Conservation (phyloP, 37 sponge, comb jelly and placozoan genomes). For the Spongilla lacustris region DNA sequence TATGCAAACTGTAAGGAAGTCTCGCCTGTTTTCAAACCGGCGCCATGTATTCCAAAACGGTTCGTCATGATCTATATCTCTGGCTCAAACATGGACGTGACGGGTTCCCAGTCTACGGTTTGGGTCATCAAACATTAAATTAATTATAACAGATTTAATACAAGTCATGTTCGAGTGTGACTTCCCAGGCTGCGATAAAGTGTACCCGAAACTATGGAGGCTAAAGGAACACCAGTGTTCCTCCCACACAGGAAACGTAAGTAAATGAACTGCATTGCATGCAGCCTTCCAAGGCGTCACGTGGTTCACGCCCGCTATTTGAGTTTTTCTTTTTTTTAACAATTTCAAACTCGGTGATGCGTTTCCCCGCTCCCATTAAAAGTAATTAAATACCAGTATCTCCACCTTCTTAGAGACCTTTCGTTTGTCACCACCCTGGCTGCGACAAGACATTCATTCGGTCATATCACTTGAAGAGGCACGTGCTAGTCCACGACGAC, state of each 20-base stretch:
- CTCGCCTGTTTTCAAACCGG: too few relatives aligned
- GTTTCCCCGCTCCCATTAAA: neutral
- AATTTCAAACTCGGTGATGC: neutral
- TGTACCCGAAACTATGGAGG: slow-evolving; percentile 60
- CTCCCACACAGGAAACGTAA: slow-evolving; percentile 71
- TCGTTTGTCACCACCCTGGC: slow-evolving; percentile 47
- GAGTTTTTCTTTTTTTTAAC: neutral
- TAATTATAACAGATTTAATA: neutral
- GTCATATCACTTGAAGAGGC: slow-evolving; percentile 65
- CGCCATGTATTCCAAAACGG: too few relatives aligned
- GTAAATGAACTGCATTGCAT: neutral
- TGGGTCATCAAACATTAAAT: neutral
- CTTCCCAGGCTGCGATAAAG: slow-evolving; percentile 53
- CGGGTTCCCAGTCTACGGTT: too few relatives aligned
- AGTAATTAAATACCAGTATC: neutral
- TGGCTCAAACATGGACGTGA: too few relatives aligned
- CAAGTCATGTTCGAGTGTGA: slow-evolving; percentile 30
- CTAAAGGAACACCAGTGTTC: slow-evolving; percentile 68
- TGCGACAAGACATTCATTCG: slow-evolving; percentile 64
- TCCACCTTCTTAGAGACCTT: slow-evolving; percentile 17
- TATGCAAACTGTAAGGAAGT: too few relatives aligned
- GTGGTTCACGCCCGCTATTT: neutral
- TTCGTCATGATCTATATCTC: too few relatives aligned
- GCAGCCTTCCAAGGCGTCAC: neutral
- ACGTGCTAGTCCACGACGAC: slow-evolving; percentile 26